Base-by-base conservation (phyloP, 2,797 vertebrate species). In the Pangasius larnaudii region DNA sequence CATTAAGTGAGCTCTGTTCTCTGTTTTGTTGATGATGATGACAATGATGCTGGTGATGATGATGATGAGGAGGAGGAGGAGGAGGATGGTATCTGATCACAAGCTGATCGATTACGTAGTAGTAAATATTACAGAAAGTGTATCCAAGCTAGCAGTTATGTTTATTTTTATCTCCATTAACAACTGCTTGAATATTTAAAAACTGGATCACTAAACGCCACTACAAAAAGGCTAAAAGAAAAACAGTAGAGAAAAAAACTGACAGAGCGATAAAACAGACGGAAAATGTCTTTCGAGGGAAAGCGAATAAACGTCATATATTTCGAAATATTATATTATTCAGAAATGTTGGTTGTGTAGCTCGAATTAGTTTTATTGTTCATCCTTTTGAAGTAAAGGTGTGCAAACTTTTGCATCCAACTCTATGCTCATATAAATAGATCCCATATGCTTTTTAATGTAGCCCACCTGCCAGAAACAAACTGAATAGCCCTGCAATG, bases 321-420 rank as follows among this genome's bases (percentile, higher is more conserved):
- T 13, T 77, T 14, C 8, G 74, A 77, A 77, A 36, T 39, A 19
- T 78, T 56, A 0, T 5, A 42, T 81, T 46, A n/a, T 42, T 63
- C 14, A 27, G 11, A 42, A 61, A 61, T 7, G 36, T 42, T 42
- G 42, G 24, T 82, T 1, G 7, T 46, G 39, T 82, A 42, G 39
- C 59, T 63, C 36, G 6, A 30, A 30, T 83, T 83, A 67, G 16
- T 63, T 63, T 63, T 46, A 19, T 16, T 46, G 16, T 46, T n/a
- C 36, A 10, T 36, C 18, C 1, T 58, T 79, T 79, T 46, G 39
- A 82, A 65, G 27, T n/a, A 82, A 67, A 63, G 61, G 61, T 33
- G 81, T 67, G 19, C 46, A 84, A 84, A 84, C 81, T 69, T 84
- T 51, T 67, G 30, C 61, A 33, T 83, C 61, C 59, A 51, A 56